Evolutionary conservation across 1,140 invertebrate species (phyloP).

Genomic region (Paralvinella palmiformis): DNA sequence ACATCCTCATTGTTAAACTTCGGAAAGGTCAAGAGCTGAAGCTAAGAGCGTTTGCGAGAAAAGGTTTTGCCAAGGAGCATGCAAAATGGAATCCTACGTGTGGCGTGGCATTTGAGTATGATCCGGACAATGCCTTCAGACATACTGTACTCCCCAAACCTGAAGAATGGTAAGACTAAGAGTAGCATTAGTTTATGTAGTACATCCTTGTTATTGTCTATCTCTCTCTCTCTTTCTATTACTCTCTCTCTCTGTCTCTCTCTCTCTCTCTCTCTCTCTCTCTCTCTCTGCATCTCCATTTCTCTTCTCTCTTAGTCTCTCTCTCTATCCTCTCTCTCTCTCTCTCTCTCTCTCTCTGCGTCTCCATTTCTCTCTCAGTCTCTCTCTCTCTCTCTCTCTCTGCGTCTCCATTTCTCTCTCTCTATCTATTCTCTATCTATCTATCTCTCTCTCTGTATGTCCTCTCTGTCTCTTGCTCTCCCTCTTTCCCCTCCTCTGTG

Average conservation of each 20-base stretch:
- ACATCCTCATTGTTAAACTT: slow-evolving; percentile 96
- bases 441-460: too few species aligned
- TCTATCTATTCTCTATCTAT: too few species aligned
- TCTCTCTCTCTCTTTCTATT: too few species aligned
- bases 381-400: too few species aligned
- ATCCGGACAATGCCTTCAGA: slow-evolving; percentile 95
- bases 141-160: slow-evolving; percentile 96
- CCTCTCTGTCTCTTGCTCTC: too few species aligned
- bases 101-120: slow-evolving; percentile 98
- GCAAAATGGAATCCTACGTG: slow-evolving; percentile 99
- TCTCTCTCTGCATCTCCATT: too few species aligned
- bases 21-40: slow-evolving; percentile 97
- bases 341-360: too few species aligned
- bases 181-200: neutral
- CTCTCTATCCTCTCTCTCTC: too few species aligned
- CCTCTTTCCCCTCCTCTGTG: too few species aligned
- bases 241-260: neutral
- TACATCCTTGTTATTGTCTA: neutral
- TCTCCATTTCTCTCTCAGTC: too few species aligned
- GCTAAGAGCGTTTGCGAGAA: slow-evolving; percentile 88
- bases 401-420: too few species aligned
- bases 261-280: neutral
- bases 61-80: slow-evolving; percentile 97
- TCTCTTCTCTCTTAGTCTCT: too few species aligned
- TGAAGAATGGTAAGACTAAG: slow-evolving; percentile 78